Evolutionary conservation across 30 jellyfish, hydroid and myxozoan genomes (phyloP).

Genomic region (Calvadosia cruxmelitensis): DNA sequence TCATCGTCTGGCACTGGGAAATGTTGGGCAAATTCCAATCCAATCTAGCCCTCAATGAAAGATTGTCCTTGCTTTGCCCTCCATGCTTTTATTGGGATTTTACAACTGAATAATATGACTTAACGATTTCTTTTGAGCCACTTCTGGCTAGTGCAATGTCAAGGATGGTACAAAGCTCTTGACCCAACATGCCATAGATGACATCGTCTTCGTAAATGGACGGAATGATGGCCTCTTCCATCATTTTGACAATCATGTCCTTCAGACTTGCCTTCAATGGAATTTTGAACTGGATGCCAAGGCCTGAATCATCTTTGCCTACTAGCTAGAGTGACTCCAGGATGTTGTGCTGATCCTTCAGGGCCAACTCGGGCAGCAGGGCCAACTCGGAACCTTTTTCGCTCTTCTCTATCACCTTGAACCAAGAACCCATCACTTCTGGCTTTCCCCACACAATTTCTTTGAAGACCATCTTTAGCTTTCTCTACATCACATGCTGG

Average conservation of each 20-base stretch:
- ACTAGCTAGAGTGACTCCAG: too few relatives aligned
- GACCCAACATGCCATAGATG: conserved; percentile 1
- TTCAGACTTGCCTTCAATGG: neutral
- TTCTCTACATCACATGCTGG: conserved; percentile 13
- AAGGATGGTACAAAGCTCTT: conserved; percentile 6
- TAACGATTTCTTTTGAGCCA: conserved; percentile 15
- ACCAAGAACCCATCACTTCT: neutral
- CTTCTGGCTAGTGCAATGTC: conserved; percentile 14
- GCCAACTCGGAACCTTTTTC: too few relatives aligned
- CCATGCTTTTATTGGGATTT: conserved; percentile 11
- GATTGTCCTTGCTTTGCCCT: conserved; percentile 11
- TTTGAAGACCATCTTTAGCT: conserved; percentile 4
- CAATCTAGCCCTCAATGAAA: conserved; percentile 13
- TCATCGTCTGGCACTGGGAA: conserved; percentile 6
- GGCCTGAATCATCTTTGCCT: too few relatives aligned
- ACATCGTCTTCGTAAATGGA: neutral
- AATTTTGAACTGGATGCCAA: neutral
- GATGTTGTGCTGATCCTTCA: too few relatives aligned
- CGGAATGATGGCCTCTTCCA: too few relatives aligned
- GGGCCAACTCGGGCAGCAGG: too few relatives aligned
- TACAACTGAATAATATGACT: conserved; percentile 8
- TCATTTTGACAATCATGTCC: neutral
- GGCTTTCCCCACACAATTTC: conserved; percentile 1
- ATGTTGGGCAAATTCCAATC: conserved; percentile 19
- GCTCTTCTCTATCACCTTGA: too few relatives aligned